Conservation (phyloP, 2,113 vertebrate genomes). For the Poeciliopsis occidentalis region DNA sequence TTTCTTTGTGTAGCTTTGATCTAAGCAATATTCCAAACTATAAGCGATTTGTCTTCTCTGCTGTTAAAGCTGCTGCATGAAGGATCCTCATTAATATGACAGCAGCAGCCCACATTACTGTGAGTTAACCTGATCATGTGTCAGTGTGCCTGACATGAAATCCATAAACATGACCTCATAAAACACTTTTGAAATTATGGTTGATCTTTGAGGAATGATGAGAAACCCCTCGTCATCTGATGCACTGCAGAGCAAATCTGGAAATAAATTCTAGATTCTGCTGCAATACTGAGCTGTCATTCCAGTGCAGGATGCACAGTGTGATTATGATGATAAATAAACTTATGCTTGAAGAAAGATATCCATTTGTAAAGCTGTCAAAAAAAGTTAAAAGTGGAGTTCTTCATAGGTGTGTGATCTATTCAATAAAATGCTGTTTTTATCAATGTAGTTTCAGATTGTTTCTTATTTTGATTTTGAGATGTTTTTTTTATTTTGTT, state of each 20-base stretch:
- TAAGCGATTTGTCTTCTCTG: conserved; percentile 23
- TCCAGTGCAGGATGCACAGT: conserved; percentile 20
- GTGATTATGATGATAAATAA: neutral
- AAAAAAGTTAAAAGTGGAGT: conserved; percentile 20
- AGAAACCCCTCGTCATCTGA: conserved; percentile 37
- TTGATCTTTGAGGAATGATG: conserved; percentile 25
- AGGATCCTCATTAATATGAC: conserved; percentile 6
- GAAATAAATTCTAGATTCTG: conserved; percentile 68
- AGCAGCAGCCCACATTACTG: neutral
- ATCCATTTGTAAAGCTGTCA: neutral
- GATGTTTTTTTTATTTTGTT: neutral
- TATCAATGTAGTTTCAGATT: conserved; percentile 3
- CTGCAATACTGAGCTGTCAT: conserved; percentile 52
- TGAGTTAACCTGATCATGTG: conserved; percentile 5
- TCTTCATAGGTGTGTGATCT: conserved; percentile 32
- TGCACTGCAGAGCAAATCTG: conserved; percentile 69
- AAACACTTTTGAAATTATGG: conserved; percentile 10
- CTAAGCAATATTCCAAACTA: conserved; percentile 2
- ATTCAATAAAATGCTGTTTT: conserved; percentile 55
- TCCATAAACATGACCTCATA: neutral
- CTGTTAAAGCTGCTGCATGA: conserved; percentile 52
- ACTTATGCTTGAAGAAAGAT: conserved; percentile 11
- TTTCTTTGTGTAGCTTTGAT: conserved; percentile 11
- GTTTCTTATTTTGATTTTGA: neutral
- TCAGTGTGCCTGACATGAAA: conserved; percentile 13